Evolutionary conservation across 2,888 invertebrate genomes (phyloP).

Genomic region (Calliscelio sp.): DNA sequence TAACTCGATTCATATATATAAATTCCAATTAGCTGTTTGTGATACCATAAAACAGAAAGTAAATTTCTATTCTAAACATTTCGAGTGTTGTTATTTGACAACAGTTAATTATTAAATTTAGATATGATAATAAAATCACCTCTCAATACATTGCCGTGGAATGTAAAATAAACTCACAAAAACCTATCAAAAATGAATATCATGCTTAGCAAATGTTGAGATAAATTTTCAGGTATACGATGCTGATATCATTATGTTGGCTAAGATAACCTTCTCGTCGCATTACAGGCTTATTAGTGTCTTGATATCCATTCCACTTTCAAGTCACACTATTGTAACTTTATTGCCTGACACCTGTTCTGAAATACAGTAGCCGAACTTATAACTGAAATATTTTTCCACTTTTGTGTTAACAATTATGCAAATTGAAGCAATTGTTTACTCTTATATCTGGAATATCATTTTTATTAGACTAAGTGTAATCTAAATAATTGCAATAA

Average conservation of each 20-base stretch:
- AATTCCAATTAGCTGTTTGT: background rate
- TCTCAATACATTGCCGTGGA: conserved; percentile 30
- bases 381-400: background rate
- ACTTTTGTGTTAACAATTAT: background rate
- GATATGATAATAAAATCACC: conserved; percentile 38
- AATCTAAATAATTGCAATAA: too few species aligned
- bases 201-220: conserved; percentile 47
- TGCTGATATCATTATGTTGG: conserved; percentile 61
- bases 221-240: conserved; percentile 67
- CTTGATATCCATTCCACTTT: conserved; percentile 61
- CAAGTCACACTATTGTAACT: conserved; percentile 74
- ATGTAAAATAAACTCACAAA: conserved; percentile 57
- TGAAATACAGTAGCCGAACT: conserved; percentile 67
- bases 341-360: conserved; percentile 78
- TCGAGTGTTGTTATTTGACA: conserved; percentile 28
- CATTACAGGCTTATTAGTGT: conserved; percentile 77
- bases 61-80: conserved; percentile 7
- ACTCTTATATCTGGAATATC: too few species aligned
- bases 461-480: too few species aligned
- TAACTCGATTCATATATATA: background rate
- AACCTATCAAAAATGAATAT: conserved; percentile 58
- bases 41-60: background rate
- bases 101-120: conserved; percentile 41
- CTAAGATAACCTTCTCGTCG: conserved; percentile 72
- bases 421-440: too few species aligned